A percentile compares a stretch with the other conserved stretches of the same genome.
These are phyloP conservation scores for Mus musculus DNA, from an alignment of 2,113 vertebrate species.

Conservation along the genomic window GRCm39 chrX:18951001-18951500, in stretches of 20 bases:
- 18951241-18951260: background rate
- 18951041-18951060: background rate
- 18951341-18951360: background rate
- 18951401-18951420: background rate
- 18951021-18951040: constrained; percentile 14
- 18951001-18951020: constrained; percentile 35
- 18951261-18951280: background rate
- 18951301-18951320: background rate
- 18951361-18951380: background rate
- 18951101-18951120: background rate
- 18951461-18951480: background rate
- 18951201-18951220: constrained; percentile 26
- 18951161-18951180: background rate
- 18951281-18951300: background rate
- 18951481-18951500: constrained; percentile 40
- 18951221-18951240: background rate
- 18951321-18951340: constrained; percentile 6
- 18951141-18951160: background rate
- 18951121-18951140: background rate
- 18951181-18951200: background rate
- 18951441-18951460: background rate
- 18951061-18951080: background rate
- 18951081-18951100: constrained; percentile 36
- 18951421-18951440: background rate
- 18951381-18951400: background rate